Evolutionary conservation across 2,113 vertebrate genomes (phyloP).

Genomic region (Callaeas wilsoni): DNA sequence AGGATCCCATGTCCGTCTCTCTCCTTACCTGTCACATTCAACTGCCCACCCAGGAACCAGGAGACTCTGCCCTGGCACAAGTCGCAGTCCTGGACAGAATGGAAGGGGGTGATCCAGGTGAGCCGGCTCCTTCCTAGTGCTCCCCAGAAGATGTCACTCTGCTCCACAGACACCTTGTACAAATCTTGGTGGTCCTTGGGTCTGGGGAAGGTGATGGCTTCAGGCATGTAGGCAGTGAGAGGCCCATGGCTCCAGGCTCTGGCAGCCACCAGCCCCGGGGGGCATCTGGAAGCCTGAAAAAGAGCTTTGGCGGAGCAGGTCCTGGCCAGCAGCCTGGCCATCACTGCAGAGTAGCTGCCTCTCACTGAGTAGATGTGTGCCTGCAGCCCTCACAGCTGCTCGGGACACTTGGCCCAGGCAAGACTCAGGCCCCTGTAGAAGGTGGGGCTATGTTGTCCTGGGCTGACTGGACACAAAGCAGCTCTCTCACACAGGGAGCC

Average conservation of each 20-base stretch:
- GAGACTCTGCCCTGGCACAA: slow-evolving; percentile 49
- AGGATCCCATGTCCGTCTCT: not conserved
- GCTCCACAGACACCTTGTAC: slow-evolving; percentile 69
- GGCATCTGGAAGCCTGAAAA: not conserved
- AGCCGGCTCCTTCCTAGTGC: slow-evolving; percentile 65
- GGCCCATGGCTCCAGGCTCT: not conserved
- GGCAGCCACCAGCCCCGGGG: not conserved
- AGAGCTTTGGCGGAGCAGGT: not conserved
- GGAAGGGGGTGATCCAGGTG: slow-evolving; percentile 74
- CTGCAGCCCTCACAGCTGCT: not conserved
- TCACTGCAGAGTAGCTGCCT: not conserved
- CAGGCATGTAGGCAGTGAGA: slow-evolving; percentile 73
- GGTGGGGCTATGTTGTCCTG: accelerated
- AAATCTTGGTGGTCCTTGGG: slow-evolving; percentile 58
- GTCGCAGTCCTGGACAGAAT: slow-evolving; percentile 70
- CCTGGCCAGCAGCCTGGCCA: slow-evolving; percentile 30
- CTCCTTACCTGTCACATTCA: slow-evolving; percentile 54
- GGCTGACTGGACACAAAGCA: not conserved
- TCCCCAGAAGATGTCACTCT: slow-evolving; percentile 73
- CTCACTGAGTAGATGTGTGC: not conserved
- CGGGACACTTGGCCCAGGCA: accelerated
- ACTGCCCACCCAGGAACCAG: slow-evolving; percentile 64
- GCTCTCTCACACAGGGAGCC: not conserved
- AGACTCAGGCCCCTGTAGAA: not conserved
- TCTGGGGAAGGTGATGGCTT: slow-evolving; percentile 61